Percentiles rank a stretch among this genome's conserved stretches.
phyloP scores from a whole-genome alignment of 2,888 invertebrate genomes.

The Scaptomyza tumidula region DNA sequence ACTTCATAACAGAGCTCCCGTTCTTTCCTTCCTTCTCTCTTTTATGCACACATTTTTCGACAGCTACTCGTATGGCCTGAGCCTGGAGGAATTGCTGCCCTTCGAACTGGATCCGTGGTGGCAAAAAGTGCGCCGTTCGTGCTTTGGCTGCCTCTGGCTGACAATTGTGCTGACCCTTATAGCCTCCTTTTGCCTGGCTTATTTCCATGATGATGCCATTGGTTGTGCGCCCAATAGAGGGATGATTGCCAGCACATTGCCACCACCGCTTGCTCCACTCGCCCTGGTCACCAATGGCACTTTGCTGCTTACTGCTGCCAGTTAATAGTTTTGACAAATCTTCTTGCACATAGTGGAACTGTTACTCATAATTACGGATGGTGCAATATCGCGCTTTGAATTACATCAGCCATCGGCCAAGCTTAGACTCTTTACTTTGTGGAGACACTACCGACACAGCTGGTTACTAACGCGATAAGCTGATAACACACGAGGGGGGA shows the following conservation, averaged over 20 bases:
- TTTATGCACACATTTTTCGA: slow-evolving; percentile 20
- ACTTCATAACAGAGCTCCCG: slow-evolving; percentile 43
- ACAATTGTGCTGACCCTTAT: slow-evolving; percentile 85
- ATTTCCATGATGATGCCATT: slow-evolving; percentile 48
- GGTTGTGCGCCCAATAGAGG: slow-evolving; percentile 42
- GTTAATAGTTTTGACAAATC: slow-evolving; percentile 30
- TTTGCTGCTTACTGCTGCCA: slow-evolving; percentile 38
- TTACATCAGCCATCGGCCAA: slow-evolving; percentile 60
- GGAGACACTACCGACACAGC: slow-evolving; percentile 15
- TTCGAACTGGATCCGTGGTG: slow-evolving; percentile 85
- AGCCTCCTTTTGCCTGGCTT: slow-evolving; percentile 84
- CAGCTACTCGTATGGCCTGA: slow-evolving; percentile 82
- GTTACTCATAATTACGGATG: slow-evolving; percentile 38
- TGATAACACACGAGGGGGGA: background rate
- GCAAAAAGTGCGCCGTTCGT: slow-evolving; percentile 85
- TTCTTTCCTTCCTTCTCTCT: background rate
- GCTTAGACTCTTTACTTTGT: background rate
- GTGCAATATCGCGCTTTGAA: slow-evolving; percentile 50
- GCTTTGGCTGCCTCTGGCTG: slow-evolving; percentile 86
- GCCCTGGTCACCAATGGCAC: slow-evolving; percentile 38
- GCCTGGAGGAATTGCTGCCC: slow-evolving; percentile 85
- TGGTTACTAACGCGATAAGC: slow-evolving; percentile 39
- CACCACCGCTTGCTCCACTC: slow-evolving; percentile 25
- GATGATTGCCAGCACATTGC: slow-evolving; percentile 46
- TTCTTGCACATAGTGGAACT: slow-evolving; percentile 18